Percentiles rank a stretch among this genome's conserved stretches.
Conservation (phyloP, 2,113 vertebrate genomes). For the Bubo blakistoni region DNA sequence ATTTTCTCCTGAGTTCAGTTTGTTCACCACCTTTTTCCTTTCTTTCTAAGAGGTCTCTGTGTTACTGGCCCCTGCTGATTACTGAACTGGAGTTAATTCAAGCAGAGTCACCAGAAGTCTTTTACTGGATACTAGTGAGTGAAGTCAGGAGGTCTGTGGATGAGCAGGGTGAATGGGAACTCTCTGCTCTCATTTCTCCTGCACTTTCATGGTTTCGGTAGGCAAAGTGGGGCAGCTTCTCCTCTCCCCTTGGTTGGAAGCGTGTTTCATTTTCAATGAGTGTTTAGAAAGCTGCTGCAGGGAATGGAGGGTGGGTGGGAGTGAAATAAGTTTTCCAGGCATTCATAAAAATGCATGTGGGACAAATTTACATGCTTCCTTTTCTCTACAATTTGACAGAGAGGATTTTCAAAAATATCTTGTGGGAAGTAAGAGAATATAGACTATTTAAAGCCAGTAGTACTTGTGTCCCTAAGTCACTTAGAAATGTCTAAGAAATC, state of each 20-base stretch:
- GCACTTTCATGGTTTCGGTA: accelerated
- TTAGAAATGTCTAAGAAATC: not conserved
- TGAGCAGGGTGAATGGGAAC: not conserved
- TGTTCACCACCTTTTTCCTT: not conserved
- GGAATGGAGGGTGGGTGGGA: slow-evolving; percentile 6
- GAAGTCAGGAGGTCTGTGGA: not conserved
- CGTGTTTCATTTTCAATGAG: not conserved
- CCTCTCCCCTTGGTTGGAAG: not conserved
- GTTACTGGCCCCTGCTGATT: not conserved
- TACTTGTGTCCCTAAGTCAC: slow-evolving; percentile 20
- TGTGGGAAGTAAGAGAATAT: not conserved
- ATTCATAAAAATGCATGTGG: slow-evolving; percentile 44
- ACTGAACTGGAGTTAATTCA: not conserved
- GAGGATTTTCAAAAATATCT: slow-evolving; percentile 1
- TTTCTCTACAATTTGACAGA: not conserved
- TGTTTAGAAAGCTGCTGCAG: not conserved
- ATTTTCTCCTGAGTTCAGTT: not conserved
- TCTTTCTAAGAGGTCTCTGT: not conserved
- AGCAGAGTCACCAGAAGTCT: not conserved
- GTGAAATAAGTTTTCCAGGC: slow-evolving; percentile 2
- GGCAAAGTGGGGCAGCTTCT: not conserved
- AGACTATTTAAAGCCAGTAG: not conserved
- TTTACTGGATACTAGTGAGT: not conserved
- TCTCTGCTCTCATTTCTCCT: not conserved
- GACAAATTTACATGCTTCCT: slow-evolving; percentile 21